Evolutionary conservation across 2,888 invertebrate species (phyloP), one percentile per base, ranked within the genome.

Genomic region (Hypsopygia costalis): DNA sequence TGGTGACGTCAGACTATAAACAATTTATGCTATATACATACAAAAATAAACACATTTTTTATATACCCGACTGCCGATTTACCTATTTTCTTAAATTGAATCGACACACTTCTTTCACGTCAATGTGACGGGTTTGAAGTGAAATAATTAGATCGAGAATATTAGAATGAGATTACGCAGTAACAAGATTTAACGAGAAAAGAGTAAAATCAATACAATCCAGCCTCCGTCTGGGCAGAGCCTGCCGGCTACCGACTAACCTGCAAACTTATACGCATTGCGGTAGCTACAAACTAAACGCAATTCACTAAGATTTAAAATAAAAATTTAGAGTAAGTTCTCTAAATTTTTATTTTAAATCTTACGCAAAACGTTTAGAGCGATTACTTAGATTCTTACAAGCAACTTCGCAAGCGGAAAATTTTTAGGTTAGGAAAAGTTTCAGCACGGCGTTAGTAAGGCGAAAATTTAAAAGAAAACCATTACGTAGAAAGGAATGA

Each of bases 401-500:
- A 7, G 22, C 22, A 22, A 22, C 22, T 31, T n/a, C 28, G 6
- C 20, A 27, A 32, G 28, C 31, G 11, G 8, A 11, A 35, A 20
- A 33, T 72, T 73, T 68, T 62, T 3, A 79, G 81, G 82, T 82
- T 83, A 82, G 61, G 51, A 74, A 70, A 75, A 62, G 51, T 53
- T 54, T 69, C 70, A 71, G 58, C 42, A 27, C 36, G 44, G 38
- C 46, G 49, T 43, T 51, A 47, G 44, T 46, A 52, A 39, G 52
- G 55, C 52, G 51, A 50, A 52, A 49, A 52, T 61, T 52, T 55
- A 62, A 64, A 68, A 58, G 62, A 57, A 55, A 52, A 56, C 50
- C 53, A 36, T 53, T 44, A 47, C 64, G 62, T 62, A 62, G 53
- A 58, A 46, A 48, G 56, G 60, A 69, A 68, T 69, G 74, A 74